Percentiles rank a stretch among this genome's conserved stretches.
Evolutionary conservation across 2,888 invertebrate genomes (phyloP).

Genomic region (Epinotia demarniana): DNA sequence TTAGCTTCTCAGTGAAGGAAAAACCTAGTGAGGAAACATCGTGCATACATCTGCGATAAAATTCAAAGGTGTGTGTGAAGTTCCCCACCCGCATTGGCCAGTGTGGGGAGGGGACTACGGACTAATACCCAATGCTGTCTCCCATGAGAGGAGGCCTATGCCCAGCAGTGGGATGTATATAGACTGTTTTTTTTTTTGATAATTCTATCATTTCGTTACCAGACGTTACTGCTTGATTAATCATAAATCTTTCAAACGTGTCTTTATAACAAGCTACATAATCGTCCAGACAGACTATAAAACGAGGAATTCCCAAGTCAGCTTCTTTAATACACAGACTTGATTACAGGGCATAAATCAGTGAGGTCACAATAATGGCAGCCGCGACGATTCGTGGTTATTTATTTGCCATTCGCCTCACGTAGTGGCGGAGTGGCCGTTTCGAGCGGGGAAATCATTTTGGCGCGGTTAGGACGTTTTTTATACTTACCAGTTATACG

Average conservation of each 20-base stretch:
- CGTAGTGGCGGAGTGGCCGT: constrained; percentile 49
- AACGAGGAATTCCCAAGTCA: constrained; percentile 2
- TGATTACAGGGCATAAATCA: constrained; percentile 52
- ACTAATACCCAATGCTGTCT: no score
- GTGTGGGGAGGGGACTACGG: no score
- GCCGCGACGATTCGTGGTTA: constrained; percentile 46
- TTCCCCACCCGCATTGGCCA: no score
- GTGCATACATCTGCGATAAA: no score
- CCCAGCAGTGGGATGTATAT: no score
- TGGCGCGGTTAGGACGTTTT: constrained; percentile 1
- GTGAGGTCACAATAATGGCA: constrained; percentile 48
- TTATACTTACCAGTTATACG: constrained; percentile 1
- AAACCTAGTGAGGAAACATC: no score
- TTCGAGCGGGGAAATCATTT: constrained; percentile 39
- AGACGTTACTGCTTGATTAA: no score
- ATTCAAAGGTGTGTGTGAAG: no score
- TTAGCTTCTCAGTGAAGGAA: no score
- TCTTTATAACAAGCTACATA: neutral
- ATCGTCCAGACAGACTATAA: neutral
- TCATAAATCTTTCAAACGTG: neutral
- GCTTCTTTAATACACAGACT: constrained; percentile 45
- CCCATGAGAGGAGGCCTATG: no score
- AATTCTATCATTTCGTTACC: no score
- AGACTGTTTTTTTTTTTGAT: no score
- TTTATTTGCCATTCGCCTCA: constrained; percentile 53